phyloP scores from a whole-genome alignment of 1,140 invertebrate genomes.

The Oryctes rhinoceros region DNA sequence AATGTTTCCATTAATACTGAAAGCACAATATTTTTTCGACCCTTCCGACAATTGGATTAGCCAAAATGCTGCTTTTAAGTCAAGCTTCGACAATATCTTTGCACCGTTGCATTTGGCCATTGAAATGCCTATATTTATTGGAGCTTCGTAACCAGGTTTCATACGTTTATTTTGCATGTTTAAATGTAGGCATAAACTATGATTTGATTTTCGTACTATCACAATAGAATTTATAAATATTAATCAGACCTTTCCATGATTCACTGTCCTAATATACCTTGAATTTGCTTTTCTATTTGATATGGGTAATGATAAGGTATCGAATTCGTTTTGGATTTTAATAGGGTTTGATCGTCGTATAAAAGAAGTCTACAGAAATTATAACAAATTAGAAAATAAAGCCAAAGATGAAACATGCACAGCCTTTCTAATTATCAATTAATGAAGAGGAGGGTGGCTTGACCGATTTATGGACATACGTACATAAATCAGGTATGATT shows the following conservation, averaged over 20 bases:
- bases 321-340: conserved; percentile 2
- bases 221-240: conserved; percentile 27
- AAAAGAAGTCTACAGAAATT: no score
- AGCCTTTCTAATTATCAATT: no score
- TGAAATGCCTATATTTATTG: conserved; percentile 19
- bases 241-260: conserved; percentile 32
- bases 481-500: no score
- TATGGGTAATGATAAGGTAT: conserved; percentile 17
- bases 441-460: no score
- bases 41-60: not conserved
- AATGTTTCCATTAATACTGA: conserved; percentile 28
- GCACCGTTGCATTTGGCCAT: not conserved
- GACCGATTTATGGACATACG: no score
- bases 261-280: not conserved
- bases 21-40: conserved; percentile 32
- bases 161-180: conserved; percentile 14
- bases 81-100: conserved; percentile 8
- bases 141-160: not conserved
- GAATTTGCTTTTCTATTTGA: conserved; percentile 7
- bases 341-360: not conserved
- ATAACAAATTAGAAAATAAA: no score
- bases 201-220: conserved; percentile 8
- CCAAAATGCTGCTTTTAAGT: conserved; percentile 15
- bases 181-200: not conserved
- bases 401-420: no score